These are phyloP conservation scores for Cephus rjabovi DNA, from an alignment of 2,888 invertebrate species.

Conservation along the genomic window DNA sequence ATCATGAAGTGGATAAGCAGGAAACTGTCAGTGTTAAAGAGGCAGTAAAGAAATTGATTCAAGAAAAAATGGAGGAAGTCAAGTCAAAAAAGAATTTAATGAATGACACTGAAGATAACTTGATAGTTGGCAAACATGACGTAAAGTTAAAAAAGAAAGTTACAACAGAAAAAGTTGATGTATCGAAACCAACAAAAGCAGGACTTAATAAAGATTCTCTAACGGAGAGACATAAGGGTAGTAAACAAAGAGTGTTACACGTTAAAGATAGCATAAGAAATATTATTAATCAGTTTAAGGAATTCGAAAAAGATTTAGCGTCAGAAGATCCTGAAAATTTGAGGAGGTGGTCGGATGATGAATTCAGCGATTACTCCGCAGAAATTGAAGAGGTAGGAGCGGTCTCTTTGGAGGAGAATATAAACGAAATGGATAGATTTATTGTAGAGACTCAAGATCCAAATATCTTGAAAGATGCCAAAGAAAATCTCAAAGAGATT, in stretches of 20 bases:
- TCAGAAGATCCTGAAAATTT: slow-evolving; percentile 40
- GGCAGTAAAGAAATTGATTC: slow-evolving; percentile 55
- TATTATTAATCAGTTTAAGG: slow-evolving; percentile 61
- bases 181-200: slow-evolving; percentile 52
- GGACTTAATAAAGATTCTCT: slow-evolving; percentile 59
- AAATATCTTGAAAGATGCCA: slow-evolving; percentile 45
- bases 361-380: slow-evolving; percentile 21
- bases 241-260: slow-evolving; percentile 34
- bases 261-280: slow-evolving; percentile 59
- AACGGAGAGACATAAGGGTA: slow-evolving; percentile 46
- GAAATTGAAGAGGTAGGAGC: slow-evolving; percentile 26
- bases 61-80: slow-evolving; percentile 69
- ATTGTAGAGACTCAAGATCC: slow-evolving; percentile 29
- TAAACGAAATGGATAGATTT: slow-evolving; percentile 32
- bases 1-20: background rate
- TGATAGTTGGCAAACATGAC: slow-evolving; percentile 29
- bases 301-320: slow-evolving; percentile 58
- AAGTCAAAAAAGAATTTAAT: slow-evolving; percentile 67
- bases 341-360: slow-evolving; percentile 32
- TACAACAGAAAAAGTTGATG: slow-evolving; percentile 16
- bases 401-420: slow-evolving; percentile 28
- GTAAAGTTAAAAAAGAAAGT: slow-evolving; percentile 12
- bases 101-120: slow-evolving; percentile 23
- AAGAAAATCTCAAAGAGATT: slow-evolving; percentile 57
- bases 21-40: slow-evolving; percentile 43